These are phyloP conservation scores for Tetrax tetrax DNA, from an alignment of 2,113 vertebrate species.

Conservation along the genomic window DNA sequence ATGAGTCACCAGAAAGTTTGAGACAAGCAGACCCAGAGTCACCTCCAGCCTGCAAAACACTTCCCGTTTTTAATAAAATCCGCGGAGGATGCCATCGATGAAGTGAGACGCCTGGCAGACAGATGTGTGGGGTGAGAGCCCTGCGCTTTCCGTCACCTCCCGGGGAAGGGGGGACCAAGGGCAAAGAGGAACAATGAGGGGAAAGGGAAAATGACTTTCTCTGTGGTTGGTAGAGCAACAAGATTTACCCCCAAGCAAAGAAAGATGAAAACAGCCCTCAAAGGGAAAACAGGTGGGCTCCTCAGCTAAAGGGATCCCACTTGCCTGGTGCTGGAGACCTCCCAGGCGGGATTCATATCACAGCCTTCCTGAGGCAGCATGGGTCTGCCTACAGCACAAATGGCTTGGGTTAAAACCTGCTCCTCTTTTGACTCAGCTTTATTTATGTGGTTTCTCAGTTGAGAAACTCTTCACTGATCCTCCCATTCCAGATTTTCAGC, in stretches of 20 bases:
- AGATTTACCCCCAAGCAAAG: background rate
- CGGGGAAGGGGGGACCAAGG: background rate
- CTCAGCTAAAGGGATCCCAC: background rate
- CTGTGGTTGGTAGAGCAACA: background rate
- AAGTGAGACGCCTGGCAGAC: background rate
- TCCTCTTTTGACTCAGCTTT: background rate
- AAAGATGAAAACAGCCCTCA: background rate
- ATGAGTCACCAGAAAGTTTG: conserved; percentile 62
- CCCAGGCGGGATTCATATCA: background rate
- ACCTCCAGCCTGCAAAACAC: conserved; percentile 62
- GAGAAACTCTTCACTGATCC: background rate
- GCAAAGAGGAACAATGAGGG: fast-evolving
- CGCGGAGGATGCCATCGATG: background rate
- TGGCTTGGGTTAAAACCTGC: background rate
- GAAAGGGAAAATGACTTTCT: background rate
- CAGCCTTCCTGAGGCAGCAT: background rate
- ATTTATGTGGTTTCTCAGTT: background rate
- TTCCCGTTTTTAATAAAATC: background rate
- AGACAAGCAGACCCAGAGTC: conserved; percentile 41
- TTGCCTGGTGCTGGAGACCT: background rate
- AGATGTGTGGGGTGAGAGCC: background rate
- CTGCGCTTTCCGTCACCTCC: fast-evolving
- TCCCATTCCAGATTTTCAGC: background rate
- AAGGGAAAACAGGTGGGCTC: background rate
- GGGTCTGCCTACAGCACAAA: background rate